These are phyloP conservation scores for Cryptotermes secundus DNA, from an alignment of 1,140 invertebrate species.

Conservation along the genomic window DNA sequence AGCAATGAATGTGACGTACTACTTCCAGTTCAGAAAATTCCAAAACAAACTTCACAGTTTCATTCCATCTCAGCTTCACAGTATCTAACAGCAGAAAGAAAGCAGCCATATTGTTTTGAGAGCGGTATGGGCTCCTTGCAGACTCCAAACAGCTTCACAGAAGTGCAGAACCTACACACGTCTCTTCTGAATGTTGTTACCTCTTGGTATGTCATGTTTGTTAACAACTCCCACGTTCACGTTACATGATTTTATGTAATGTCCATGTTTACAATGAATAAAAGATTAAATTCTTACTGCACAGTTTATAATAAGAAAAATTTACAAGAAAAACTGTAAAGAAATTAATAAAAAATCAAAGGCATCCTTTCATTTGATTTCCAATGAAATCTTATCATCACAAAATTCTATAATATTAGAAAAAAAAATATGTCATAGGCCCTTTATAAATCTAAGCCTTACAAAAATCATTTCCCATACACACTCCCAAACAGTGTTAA, in stretches of 20 bases:
- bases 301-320: neutral
- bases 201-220: neutral
- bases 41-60: too few relatives aligned
- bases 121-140: too few relatives aligned
- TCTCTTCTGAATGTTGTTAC: neutral
- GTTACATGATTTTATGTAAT: neutral
- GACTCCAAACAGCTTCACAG: too few relatives aligned
- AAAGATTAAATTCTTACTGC: neutral
- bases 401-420: neutral
- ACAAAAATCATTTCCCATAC: neutral
- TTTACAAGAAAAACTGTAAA: constrained; percentile 15
- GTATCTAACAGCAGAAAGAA: too few relatives aligned
- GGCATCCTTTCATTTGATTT: neutral
- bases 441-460: neutral
- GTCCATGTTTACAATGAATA: neutral
- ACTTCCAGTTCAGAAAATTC: too few relatives aligned
- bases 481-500: neutral
- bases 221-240: neutral
- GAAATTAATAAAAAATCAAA: neutral
- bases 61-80: too few relatives aligned
- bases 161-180: neutral
- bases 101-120: too few relatives aligned
- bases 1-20: too few relatives aligned
- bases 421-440: neutral
- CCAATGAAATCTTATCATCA: neutral